These are phyloP conservation scores for Bothrops jararaca DNA, from an alignment of 2,113 vertebrate species.

Conservation along the genomic window DNA sequence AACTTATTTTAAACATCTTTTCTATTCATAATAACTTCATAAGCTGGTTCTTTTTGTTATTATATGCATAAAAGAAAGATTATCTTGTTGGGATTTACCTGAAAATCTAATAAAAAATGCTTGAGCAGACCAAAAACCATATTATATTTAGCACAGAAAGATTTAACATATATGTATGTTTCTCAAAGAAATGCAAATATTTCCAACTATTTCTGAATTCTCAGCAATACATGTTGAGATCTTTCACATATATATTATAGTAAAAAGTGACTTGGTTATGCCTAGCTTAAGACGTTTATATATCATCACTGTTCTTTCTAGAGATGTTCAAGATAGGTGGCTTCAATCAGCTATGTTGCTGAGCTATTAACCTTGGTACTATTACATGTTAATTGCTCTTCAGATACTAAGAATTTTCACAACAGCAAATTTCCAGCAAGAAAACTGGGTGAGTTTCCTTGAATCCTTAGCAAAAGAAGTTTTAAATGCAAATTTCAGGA, in stretches of 20 bases:
- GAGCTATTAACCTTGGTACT: not conserved
- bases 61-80: not conserved
- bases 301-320: not conserved
- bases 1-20: conserved; percentile 46
- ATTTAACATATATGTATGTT: not conserved
- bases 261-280: not conserved
- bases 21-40: not conserved
- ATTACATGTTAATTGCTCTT: not conserved
- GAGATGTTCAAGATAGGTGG: not conserved
- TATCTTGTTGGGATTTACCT: not conserved
- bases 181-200: not conserved
- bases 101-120: not conserved
- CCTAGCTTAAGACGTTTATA: not conserved
- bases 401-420: not conserved
- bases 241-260: not conserved
- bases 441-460: not conserved
- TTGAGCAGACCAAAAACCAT: not conserved
- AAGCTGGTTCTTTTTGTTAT: not conserved
- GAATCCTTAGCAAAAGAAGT: not conserved
- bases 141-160: not conserved
- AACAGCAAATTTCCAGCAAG: not conserved
- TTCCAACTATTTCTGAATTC: not conserved
- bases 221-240: not conserved
- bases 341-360: not conserved
- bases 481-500: not conserved